These are phyloP conservation scores for Cyprinus carpio DNA, from an alignment of 2,113 vertebrate species.

Conservation along the genomic window DNA sequence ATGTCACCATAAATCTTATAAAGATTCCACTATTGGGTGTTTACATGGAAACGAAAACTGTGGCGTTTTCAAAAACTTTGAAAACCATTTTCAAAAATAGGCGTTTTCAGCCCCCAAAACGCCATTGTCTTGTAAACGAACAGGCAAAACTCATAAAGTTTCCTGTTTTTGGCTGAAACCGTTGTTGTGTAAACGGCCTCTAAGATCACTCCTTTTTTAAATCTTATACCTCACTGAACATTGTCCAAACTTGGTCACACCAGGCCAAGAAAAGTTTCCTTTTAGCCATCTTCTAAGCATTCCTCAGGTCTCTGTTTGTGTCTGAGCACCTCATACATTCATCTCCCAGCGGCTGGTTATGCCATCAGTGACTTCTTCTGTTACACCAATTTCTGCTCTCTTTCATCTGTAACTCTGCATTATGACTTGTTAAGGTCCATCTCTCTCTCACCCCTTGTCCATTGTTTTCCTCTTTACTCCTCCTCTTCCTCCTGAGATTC, in stretches of 20 bases:
- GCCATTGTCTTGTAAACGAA: too few relatives aligned
- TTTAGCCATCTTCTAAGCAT: neutral
- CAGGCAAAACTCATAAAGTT: too few relatives aligned
- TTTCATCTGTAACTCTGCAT: neutral
- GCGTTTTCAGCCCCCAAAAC: too few relatives aligned
- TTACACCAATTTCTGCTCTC: neutral
- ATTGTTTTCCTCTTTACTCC: constrained; percentile 30
- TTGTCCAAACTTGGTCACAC: neutral
- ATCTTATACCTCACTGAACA: neutral
- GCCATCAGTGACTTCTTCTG: neutral
- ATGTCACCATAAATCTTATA: too few relatives aligned
- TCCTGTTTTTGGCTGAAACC: too few relatives aligned
- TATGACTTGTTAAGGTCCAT: neutral
- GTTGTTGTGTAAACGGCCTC: too few relatives aligned
- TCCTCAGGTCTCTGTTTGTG: neutral
- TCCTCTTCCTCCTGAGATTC: neutral
- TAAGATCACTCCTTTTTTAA: neutral
- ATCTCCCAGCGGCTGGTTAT: neutral
- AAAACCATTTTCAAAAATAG: too few relatives aligned
- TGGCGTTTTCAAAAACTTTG: too few relatives aligned
- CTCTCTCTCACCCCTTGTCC: neutral
- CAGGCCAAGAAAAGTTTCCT: neutral
- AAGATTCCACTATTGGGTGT: too few relatives aligned
- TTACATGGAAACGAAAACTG: too few relatives aligned
- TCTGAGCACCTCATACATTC: neutral